Percentiles rank a stretch among this genome's conserved stretches.
These are phyloP conservation scores for Pyrgus malvae DNA, from an alignment of 2,888 invertebrate genomes.

Conservation along the genomic window DNA sequence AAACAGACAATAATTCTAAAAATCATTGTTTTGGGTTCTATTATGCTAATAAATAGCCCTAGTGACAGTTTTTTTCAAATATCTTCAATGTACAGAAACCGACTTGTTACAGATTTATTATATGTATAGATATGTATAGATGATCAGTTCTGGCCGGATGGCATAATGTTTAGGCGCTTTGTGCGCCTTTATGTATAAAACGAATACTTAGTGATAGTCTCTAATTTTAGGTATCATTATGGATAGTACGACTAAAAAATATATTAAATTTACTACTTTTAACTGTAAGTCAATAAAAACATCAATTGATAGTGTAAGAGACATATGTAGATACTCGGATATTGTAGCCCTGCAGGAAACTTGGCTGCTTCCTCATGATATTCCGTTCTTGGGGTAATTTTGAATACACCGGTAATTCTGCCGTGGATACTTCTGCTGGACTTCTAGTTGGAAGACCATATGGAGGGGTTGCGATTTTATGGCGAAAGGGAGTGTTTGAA, in stretches of 20 bases:
- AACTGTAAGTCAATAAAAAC: background rate
- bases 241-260: background rate
- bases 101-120: too few species aligned
- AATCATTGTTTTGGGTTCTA: too few species aligned
- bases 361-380: background rate
- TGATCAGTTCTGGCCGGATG: background rate
- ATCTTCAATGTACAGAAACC: too few species aligned
- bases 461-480: constrained; percentile 26
- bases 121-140: too few species aligned
- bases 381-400: constrained; percentile 20
- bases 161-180: background rate
- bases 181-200: background rate
- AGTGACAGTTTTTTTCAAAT: too few species aligned
- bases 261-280: background rate
- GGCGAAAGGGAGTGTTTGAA: constrained; percentile 20
- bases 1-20: too few species aligned
- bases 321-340: background rate
- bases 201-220: too few species aligned
- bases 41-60: too few species aligned
- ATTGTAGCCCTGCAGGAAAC: too few species aligned
- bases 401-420: constrained; percentile 17
- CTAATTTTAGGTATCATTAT: background rate
- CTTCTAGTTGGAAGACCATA: constrained; percentile 15
- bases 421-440: constrained; percentile 15
- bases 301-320: background rate